Conservation (phyloP, 2,113 vertebrate species). For the Oreochromis aureus region DNA sequence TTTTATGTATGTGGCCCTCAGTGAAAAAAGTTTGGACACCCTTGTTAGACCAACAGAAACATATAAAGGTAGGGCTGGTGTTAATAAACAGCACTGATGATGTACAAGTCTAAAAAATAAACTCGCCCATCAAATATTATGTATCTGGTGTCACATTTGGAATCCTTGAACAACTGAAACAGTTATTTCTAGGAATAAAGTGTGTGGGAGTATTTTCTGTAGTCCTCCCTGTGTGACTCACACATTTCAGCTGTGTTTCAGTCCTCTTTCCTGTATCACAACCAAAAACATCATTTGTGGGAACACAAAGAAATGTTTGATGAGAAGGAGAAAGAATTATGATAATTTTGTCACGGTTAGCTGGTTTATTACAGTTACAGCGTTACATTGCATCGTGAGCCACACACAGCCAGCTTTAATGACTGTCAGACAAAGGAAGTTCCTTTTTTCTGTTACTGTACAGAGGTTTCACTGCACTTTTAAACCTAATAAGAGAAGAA, state of each 20-base stretch:
- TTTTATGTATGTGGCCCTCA: no score
- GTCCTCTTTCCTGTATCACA: background rate
- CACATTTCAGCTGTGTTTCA: background rate
- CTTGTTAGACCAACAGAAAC: rapidly evolving
- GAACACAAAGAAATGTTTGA: background rate
- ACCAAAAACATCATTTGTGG: background rate
- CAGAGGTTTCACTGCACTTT: no score
- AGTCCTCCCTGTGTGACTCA: background rate
- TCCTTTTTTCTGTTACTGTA: no score
- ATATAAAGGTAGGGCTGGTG: no score
- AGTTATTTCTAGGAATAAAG: background rate
- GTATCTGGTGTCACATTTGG: background rate
- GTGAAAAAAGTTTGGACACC: no score
- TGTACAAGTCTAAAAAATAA: background rate
- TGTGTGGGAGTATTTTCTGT: rapidly evolving
- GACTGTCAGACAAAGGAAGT: no score
- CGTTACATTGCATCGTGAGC: no score
- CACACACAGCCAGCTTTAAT: no score
- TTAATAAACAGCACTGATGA: no score
- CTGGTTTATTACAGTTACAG: no score
- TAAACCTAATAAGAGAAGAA: no score
- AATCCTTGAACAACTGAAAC: rapidly evolving
- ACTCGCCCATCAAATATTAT: background rate
- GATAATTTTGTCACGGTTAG: background rate
- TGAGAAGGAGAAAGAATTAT: background rate